Conservation (phyloP, 2,888 invertebrate species). For the Melitaea athalia region DNA sequence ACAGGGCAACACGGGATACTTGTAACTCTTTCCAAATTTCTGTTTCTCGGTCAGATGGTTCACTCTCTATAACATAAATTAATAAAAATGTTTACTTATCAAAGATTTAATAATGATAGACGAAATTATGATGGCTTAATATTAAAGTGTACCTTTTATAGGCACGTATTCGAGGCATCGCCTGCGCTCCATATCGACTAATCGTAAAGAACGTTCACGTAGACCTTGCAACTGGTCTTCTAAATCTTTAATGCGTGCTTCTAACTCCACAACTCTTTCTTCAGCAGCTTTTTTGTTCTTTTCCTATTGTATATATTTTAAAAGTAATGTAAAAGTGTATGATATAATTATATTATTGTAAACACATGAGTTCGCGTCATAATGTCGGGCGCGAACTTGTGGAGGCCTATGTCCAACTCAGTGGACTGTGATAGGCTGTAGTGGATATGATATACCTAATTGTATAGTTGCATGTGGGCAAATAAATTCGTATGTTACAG, state of each 20-base stretch:
- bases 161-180: conserved; percentile 67
- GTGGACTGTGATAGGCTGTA: too few relatives aligned
- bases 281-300: conserved; percentile 52
- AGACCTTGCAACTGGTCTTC: conserved; percentile 55
- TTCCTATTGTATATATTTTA: conserved; percentile 50
- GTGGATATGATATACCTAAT: too few relatives aligned
- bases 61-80: conserved; percentile 52
- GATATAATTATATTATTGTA: too few relatives aligned
- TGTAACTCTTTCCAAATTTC: conserved; percentile 78
- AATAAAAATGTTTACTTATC: not conserved
- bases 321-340: not conserved
- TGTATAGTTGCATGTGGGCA: too few relatives aligned
- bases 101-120: not conserved
- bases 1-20: conserved; percentile 57
- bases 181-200: conserved; percentile 62
- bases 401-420: too few relatives aligned
- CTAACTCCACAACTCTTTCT: conserved; percentile 50
- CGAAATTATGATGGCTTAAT: not conserved
- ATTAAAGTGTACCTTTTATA: conserved; percentile 56
- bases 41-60: conserved; percentile 73
- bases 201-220: conserved; percentile 58
- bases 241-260: conserved; percentile 56
- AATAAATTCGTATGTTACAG: too few relatives aligned
- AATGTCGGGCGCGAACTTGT: too few relatives aligned
- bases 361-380: too few relatives aligned